Percentiles rank a stretch among this genome's conserved stretches.
These are phyloP conservation scores for Tauraco erythrolophus DNA, from an alignment of 2,113 vertebrate species.

Conservation along the genomic window DNA sequence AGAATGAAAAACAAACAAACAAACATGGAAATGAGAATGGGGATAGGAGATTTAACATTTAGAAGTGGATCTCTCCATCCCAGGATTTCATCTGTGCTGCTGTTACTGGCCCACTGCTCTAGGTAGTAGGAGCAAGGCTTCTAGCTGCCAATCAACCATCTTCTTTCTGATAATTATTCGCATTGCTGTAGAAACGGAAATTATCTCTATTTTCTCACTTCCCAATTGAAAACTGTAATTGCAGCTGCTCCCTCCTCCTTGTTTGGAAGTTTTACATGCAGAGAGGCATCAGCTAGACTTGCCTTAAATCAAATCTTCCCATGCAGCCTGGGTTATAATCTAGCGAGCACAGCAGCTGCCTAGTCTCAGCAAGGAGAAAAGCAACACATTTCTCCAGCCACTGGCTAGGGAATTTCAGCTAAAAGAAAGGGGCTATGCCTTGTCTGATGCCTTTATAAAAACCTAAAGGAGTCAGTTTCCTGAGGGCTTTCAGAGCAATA, in stretches of 20 bases:
- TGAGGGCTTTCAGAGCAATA: constrained; percentile 32
- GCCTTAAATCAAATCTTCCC: constrained; percentile 60
- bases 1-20: background rate
- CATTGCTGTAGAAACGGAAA: constrained; percentile 60
- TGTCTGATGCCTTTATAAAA: background rate
- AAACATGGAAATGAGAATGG: background rate
- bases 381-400: constrained; percentile 3
- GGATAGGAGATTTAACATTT: background rate
- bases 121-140: constrained; percentile 34
- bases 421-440: constrained; percentile 3
- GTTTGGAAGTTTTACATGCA: constrained; percentile 60
- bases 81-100: background rate
- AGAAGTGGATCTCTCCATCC: background rate
- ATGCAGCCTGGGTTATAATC: constrained; percentile 42
- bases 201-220: constrained; percentile 70
- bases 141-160: constrained; percentile 46
- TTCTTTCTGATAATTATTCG: constrained; percentile 55
- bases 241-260: constrained; percentile 65
- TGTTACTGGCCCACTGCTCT: background rate
- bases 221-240: constrained; percentile 62
- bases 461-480: background rate
- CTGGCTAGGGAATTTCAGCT: constrained; percentile 11
- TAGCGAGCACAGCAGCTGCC: constrained; percentile 30
- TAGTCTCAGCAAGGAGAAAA: constrained; percentile 25
- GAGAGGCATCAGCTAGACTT: constrained; percentile 53